These are phyloP conservation scores for Petrolisthes cinctipes DNA, from an alignment of 2,888 invertebrate species.

Conservation along the genomic window DNA sequence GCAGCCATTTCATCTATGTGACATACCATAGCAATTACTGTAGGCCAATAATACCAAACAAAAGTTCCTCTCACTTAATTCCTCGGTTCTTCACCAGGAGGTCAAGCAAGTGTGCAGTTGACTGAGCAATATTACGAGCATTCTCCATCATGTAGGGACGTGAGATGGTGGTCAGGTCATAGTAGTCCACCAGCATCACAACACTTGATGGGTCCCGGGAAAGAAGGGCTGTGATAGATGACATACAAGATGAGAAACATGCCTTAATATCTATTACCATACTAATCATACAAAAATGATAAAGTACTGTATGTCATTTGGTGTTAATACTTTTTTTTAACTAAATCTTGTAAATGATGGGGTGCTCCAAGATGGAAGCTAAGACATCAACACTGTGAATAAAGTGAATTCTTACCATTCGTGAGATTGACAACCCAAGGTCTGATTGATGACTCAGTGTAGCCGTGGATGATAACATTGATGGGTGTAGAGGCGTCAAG, in stretches of 20 bases:
- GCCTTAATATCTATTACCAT: too few species aligned
- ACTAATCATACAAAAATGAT: too few species aligned
- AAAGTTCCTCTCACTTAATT: background rate
- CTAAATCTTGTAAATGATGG: too few species aligned
- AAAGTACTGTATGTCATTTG: too few species aligned
- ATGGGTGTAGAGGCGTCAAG: slow-evolving; percentile 9
- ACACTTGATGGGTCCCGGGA: slow-evolving; percentile 18
- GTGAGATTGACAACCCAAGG: slow-evolving; percentile 35
- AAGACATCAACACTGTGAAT: background rate
- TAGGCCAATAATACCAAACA: background rate
- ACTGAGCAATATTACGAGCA: slow-evolving; percentile 10
- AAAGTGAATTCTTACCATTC: slow-evolving; percentile 11
- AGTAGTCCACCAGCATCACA: slow-evolving; percentile 48
- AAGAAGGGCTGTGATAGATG: slow-evolving; percentile 20
- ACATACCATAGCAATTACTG: background rate
- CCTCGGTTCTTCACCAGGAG: slow-evolving; percentile 22
- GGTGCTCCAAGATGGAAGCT: background rate
- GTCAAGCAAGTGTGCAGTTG: slow-evolving; percentile 28
- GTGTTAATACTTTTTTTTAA: too few species aligned
- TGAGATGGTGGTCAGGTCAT: slow-evolving; percentile 37
- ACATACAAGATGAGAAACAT: too few species aligned
- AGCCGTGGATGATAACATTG: slow-evolving; percentile 30
- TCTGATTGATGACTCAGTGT: slow-evolving; percentile 41
- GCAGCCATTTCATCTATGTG: too few species aligned
- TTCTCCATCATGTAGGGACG: slow-evolving; percentile 44